A percentile compares a stretch with the other conserved stretches of the same genome.
phyloP scores from a whole-genome alignment of 2,113 vertebrate species.

The Centropus unirufus region DNA sequence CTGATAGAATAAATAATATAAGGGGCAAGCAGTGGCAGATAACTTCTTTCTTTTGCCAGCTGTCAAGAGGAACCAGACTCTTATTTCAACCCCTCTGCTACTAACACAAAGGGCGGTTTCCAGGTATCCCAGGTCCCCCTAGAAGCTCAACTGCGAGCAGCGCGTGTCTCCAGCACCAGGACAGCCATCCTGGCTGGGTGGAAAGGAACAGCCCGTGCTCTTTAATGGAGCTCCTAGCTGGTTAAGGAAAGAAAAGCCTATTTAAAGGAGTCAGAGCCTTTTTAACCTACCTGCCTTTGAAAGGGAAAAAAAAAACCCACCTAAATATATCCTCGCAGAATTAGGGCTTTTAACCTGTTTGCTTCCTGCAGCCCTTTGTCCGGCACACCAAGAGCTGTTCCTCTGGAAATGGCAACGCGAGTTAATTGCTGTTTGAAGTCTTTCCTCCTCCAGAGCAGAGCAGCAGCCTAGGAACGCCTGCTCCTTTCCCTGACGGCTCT shows the following conservation, averaged over 20 bases:
- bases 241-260: background rate
- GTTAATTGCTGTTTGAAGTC: constrained; percentile 25
- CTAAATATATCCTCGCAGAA: constrained; percentile 40
- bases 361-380: constrained; percentile 2
- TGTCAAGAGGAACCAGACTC: background rate
- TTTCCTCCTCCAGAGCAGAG: background rate
- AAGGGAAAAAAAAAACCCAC: background rate
- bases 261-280: constrained; percentile 20
- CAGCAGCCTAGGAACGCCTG: background rate
- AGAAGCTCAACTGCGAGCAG: rapidly evolving
- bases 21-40: background rate
- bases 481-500: background rate
- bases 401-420: background rate
- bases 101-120: background rate
- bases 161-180: background rate
- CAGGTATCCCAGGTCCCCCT: background rate
- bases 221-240: background rate
- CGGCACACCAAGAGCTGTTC: rapidly evolving
- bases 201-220: background rate
- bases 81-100: background rate
- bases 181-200: background rate
- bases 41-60: background rate
- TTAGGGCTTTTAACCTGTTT: constrained; percentile 28
- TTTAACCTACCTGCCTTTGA: constrained; percentile 1
- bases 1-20: background rate